Percentiles rank a stretch among this genome's conserved stretches.
Conservation (phyloP, 2,113 vertebrate species). For the Clinocottus analis region DNA sequence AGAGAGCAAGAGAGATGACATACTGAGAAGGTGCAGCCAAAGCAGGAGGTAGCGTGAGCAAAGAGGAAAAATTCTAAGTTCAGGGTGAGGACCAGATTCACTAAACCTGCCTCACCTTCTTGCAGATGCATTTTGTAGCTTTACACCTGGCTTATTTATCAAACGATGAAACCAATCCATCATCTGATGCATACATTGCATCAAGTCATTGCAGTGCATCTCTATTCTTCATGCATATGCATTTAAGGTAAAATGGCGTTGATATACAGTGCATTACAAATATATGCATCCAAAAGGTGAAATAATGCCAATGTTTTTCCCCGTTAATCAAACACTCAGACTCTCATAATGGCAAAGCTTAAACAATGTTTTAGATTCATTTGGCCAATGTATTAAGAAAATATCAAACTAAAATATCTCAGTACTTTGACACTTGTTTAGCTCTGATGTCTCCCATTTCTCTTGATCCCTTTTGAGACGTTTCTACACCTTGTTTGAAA, state of each 20-base stretch:
- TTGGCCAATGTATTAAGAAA: not conserved
- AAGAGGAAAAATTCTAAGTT: not conserved
- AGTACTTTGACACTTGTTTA: not conserved
- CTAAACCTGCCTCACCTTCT: slow-evolving; percentile 12
- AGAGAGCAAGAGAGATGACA: not conserved
- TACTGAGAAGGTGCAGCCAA: not conserved
- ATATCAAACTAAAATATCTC: not conserved
- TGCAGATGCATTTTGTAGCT: not conserved
- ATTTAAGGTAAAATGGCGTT: not conserved
- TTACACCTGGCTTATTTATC: slow-evolving; percentile 32
- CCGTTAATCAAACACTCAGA: not conserved
- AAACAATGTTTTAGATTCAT: not conserved
- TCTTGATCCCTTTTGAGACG: no score
- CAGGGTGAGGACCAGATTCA: not conserved
- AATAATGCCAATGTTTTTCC: not conserved
- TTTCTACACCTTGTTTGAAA: not conserved
- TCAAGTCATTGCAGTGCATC: slow-evolving; percentile 16
- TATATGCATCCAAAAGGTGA: not conserved
- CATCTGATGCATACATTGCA: slow-evolving; percentile 18
- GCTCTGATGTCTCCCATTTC: no score
- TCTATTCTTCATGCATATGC: slow-evolving; percentile 14
- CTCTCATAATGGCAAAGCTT: not conserved
- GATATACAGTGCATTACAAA: not conserved
- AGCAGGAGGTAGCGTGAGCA: not conserved
- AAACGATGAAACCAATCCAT: slow-evolving; percentile 7